Conservation (phyloP, 2,888 invertebrate genomes). For the Andrena flavipes region DNA sequence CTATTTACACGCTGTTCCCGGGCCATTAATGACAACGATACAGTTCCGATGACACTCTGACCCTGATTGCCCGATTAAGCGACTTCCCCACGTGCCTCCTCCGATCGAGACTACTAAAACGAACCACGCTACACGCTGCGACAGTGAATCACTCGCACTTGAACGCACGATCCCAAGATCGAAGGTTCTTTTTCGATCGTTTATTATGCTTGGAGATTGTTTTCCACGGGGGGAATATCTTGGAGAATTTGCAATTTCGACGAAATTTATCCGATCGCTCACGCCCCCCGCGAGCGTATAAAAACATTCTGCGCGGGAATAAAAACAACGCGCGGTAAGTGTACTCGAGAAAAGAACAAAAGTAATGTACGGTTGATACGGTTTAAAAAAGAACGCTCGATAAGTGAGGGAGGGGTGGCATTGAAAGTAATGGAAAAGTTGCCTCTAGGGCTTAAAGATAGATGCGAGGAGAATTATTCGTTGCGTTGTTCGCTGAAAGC, state of each 20-base stretch:
- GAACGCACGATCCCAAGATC: background rate
- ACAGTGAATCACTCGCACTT: conserved; percentile 16
- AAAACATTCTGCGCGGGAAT: background rate
- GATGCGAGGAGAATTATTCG: background rate
- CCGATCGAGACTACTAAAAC: background rate
- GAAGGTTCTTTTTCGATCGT: background rate
- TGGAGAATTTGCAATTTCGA: background rate
- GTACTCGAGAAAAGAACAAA: background rate
- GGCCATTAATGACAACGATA: conserved; percentile 56
- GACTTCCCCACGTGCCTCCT: conserved; percentile 23
- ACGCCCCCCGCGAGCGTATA: background rate
- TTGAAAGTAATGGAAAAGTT: conserved; percentile 17
- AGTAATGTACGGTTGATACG: conserved; percentile 12
- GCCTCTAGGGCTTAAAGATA: background rate
- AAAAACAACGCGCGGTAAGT: background rate
- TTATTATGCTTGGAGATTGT: background rate
- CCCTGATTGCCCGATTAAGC: conserved; percentile 65
- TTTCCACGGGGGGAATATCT: background rate
- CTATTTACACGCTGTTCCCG: conserved; percentile 32
- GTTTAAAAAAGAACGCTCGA: background rate
- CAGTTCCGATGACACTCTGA: conserved; percentile 69
- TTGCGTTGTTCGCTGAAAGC: background rate
- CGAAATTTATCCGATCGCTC: background rate
- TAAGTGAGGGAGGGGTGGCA: background rate
- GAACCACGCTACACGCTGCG: background rate